These are phyloP conservation scores for Pagrus major DNA, from an alignment of 2,113 vertebrate genomes.

Conservation along the genomic window DNA sequence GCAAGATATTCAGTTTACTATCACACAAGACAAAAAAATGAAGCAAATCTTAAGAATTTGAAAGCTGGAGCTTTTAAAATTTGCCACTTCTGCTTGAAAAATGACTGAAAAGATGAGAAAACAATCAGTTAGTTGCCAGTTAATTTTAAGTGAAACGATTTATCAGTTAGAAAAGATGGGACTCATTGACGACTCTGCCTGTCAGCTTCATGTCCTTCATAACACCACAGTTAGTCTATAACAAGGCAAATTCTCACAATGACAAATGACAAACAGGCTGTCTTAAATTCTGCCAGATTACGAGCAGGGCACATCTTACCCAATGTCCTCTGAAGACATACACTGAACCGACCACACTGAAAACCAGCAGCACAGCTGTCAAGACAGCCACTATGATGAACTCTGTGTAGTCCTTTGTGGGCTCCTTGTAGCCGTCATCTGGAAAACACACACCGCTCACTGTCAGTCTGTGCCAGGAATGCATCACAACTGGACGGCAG, in stretches of 20 bases:
- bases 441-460: conserved; percentile 43
- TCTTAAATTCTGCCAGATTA: conserved; percentile 11
- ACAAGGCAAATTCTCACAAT: background rate
- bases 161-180: background rate
- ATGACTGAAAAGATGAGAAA: background rate
- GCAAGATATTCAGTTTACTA: background rate
- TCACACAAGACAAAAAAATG: background rate
- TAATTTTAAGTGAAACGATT: background rate
- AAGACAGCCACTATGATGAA: conserved; percentile 29
- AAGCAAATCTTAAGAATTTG: background rate
- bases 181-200: background rate
- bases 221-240: background rate
- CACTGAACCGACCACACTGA: conserved; percentile 73
- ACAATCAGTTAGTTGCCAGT: background rate
- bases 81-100: background rate
- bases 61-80: background rate
- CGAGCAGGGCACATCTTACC: conserved; percentile 57
- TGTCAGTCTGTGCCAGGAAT: conserved; percentile 17
- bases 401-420: accelerated
- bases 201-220: background rate
- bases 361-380: conserved; percentile 68
- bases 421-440: conserved; percentile 62
- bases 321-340: conserved; percentile 74
- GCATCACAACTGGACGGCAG: conserved; percentile 1
- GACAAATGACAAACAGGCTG: background rate